Evolutionary conservation across 2,797 vertebrate species (phyloP).

Genomic region (Moxostoma hubbsi): DNA sequence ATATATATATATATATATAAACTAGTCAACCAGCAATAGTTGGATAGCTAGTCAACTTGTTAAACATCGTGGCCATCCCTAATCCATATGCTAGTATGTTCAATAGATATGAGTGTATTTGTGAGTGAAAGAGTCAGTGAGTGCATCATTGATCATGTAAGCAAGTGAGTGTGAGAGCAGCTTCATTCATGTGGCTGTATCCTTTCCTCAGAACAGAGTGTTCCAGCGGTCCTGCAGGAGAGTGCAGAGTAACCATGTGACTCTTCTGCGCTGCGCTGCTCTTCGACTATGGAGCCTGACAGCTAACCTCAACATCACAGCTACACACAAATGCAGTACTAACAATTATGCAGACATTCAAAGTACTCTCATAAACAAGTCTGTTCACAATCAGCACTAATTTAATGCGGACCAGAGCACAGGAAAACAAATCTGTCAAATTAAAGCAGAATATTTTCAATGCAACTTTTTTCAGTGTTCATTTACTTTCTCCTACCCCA

Average conservation of each 20-base stretch:
- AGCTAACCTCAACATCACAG: constrained; percentile 35
- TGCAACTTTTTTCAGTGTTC: too few relatives aligned
- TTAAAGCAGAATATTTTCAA: too few relatives aligned
- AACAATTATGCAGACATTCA: constrained; percentile 19
- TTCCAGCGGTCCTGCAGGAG: constrained; percentile 60
- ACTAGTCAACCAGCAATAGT: too few relatives aligned
- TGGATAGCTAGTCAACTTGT: too few relatives aligned
- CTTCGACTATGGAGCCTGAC: constrained; percentile 47
- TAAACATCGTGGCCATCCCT: too few relatives aligned
- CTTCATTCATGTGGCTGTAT: constrained; percentile 62
- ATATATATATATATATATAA: too few relatives aligned
- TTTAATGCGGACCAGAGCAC: constrained; percentile 16
- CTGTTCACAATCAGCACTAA: constrained; percentile 18
- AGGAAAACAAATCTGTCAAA: constrained; percentile 27
- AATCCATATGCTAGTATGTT: constrained; percentile 22
- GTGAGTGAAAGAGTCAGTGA: constrained; percentile 12
- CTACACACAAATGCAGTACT: constrained; percentile 17
- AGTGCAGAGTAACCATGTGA: constrained; percentile 60
- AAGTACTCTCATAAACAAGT: constrained; percentile 32
- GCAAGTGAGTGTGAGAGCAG: constrained; percentile 17
- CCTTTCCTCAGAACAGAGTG: constrained; percentile 62
- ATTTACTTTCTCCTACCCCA: too few relatives aligned
- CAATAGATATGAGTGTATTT: neutral
- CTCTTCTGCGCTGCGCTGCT: constrained; percentile 41
- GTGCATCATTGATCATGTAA: constrained; percentile 34